phyloP scores from a whole-genome alignment of 1,140 invertebrate genomes.

The Sogatella furcifera region DNA sequence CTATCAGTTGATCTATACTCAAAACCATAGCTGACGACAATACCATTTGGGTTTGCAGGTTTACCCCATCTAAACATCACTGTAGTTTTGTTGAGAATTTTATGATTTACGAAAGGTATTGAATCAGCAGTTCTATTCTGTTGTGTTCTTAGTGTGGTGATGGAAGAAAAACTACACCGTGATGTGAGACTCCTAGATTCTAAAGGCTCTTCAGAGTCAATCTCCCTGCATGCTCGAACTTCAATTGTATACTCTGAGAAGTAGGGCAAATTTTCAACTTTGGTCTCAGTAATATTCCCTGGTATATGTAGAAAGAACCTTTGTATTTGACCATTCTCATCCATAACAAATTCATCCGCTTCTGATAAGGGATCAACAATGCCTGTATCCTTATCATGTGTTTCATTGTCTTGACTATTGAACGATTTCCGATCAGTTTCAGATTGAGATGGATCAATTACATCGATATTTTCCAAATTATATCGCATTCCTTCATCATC shows the following conservation, averaged over 20 bases:
- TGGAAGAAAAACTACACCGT: conserved; percentile 20
- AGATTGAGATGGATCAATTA: no score
- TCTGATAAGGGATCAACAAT: no score
- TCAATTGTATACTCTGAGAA: conserved; percentile 57
- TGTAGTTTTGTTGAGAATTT: conserved; percentile 17
- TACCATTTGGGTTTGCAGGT: conserved; percentile 71
- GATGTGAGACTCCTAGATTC: background rate
- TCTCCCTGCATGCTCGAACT: conserved; percentile 57
- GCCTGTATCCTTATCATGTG: no score
- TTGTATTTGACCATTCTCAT: no score
- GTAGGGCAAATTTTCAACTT: conserved; percentile 44
- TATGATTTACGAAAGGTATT: conserved; percentile 5
- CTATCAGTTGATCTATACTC: conserved; percentile 29
- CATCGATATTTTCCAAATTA: no score
- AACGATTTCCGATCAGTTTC: no score
- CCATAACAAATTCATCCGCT: no score
- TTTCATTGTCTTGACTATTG: no score
- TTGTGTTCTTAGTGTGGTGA: conserved; percentile 19
- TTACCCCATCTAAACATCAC: conserved; percentile 17
- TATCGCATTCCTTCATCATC: no score
- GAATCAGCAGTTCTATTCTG: conserved; percentile 16
- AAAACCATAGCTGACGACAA: conserved; percentile 71
- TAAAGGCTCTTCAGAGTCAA: conserved; percentile 25
- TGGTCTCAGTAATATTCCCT: conserved; percentile 30
- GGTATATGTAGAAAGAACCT: no score